These are phyloP conservation scores for Dryocosmus kuriphilus DNA, from an alignment of 2,888 invertebrate genomes.

Conservation along the genomic window DNA sequence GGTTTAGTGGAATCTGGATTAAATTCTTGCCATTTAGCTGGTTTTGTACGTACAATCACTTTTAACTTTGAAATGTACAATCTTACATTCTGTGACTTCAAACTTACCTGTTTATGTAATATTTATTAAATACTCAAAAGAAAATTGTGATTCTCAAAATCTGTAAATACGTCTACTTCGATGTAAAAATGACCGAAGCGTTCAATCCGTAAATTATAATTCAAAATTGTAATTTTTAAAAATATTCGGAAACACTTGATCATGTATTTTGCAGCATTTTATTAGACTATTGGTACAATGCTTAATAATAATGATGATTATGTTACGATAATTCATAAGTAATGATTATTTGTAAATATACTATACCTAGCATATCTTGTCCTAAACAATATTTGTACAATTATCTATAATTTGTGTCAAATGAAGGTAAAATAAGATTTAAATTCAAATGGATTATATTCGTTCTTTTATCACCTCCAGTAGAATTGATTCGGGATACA, in stretches of 20 bases:
- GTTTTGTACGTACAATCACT: neutral
- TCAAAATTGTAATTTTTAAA: neutral
- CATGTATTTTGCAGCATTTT: slow-evolving; percentile 53
- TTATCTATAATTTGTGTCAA: slow-evolving; percentile 65
- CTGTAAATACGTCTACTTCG: neutral
- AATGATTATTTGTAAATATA: slow-evolving; percentile 68
- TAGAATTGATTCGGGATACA: neutral
- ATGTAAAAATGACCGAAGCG: neutral
- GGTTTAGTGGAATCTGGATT: slow-evolving; percentile 40
- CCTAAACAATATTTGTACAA: slow-evolving; percentile 72
- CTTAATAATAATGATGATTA: slow-evolving; percentile 61
- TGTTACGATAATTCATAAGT: slow-evolving; percentile 61
- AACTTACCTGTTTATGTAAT: neutral
- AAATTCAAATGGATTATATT: slow-evolving; percentile 46
- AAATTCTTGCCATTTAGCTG: neutral
- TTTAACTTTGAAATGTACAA: neutral
- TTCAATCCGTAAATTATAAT: neutral
- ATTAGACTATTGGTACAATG: slow-evolving; percentile 67
- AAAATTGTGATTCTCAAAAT: slow-evolving; percentile 7
- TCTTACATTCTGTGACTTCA: neutral
- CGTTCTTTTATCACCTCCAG: slow-evolving; percentile 8
- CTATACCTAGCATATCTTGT: slow-evolving; percentile 58
- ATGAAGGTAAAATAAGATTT: slow-evolving; percentile 65
- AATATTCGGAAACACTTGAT: neutral
- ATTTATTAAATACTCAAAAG: neutral